These are phyloP conservation scores for Steatocranus sp. DNA, from an alignment of 2,797 vertebrate genomes.

Conservation along the genomic window DNA sequence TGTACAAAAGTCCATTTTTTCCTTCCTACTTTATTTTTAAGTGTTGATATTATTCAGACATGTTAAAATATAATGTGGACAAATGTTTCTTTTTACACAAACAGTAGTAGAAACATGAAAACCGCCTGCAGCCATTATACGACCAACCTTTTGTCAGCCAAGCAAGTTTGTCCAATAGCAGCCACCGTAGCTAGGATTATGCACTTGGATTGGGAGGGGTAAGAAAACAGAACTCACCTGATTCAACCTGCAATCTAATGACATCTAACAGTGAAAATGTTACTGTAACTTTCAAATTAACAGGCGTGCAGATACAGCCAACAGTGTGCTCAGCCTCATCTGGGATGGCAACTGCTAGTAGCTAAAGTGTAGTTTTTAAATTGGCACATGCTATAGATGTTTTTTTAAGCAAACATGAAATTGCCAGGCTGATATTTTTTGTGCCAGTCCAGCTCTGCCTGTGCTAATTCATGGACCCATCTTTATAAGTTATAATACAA, in stretches of 20 bases:
- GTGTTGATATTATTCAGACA: background rate
- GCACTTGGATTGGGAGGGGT: background rate
- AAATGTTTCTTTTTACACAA: background rate
- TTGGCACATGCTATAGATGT: background rate
- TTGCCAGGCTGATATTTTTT: background rate
- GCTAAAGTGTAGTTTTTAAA: background rate
- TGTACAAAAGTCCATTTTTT: background rate
- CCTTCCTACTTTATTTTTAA: background rate
- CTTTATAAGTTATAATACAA: background rate
- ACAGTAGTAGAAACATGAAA: background rate
- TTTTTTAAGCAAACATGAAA: background rate
- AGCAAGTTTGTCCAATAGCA: background rate
- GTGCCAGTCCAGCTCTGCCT: background rate
- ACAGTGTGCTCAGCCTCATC: background rate
- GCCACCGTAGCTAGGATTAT: background rate
- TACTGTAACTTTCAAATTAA: background rate
- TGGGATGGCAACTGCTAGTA: background rate
- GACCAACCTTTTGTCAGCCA: background rate
- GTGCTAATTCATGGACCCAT: background rate
- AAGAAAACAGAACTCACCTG: background rate
- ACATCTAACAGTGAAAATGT: background rate
- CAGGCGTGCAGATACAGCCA: background rate
- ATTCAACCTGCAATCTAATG: background rate
- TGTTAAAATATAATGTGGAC: background rate
- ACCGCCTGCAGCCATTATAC: background rate